phyloP scores from a whole-genome alignment of 35 echinoderm and acorn worm species.

The Nesometra sesokonis region DNA sequence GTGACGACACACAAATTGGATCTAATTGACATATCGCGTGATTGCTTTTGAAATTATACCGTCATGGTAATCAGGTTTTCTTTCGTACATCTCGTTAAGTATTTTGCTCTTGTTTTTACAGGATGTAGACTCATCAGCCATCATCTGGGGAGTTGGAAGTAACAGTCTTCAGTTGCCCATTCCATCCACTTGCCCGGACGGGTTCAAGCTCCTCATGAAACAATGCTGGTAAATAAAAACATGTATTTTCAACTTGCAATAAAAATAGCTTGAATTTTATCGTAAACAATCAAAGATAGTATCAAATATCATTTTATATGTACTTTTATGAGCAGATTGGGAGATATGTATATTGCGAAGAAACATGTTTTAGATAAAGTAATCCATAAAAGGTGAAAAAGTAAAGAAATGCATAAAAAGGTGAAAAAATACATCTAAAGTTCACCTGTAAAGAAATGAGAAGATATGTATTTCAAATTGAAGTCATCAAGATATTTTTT shows the following conservation, averaged over 20 bases:
- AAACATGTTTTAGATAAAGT: too few species aligned
- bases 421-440: background rate
- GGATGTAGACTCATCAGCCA: conserved; percentile 98
- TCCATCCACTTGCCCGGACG: conserved; percentile 94
- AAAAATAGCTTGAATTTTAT: background rate
- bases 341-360: too few species aligned
- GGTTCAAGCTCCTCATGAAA: conserved; percentile 97
- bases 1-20: too few species aligned
- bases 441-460: background rate
- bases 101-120: conserved; percentile 6
- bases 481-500: background rate
- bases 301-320: background rate
- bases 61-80: too few species aligned
- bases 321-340: too few species aligned
- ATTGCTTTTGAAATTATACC: too few species aligned
- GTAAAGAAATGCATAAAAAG: background rate
- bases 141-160: conserved; percentile 99
- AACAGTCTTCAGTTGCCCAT: conserved; percentile 94
- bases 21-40: too few species aligned
- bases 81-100: too few species aligned
- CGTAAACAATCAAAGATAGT: background rate
- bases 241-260: background rate
- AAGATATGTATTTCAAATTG: background rate
- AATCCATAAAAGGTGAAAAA: too few species aligned
- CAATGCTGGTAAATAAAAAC: conserved; percentile 72